Evolutionary conservation across 2,888 invertebrate genomes (phyloP), one percentile per base, ranked within the genome.

Genomic region (Oegoconia quadripuncta): DNA sequence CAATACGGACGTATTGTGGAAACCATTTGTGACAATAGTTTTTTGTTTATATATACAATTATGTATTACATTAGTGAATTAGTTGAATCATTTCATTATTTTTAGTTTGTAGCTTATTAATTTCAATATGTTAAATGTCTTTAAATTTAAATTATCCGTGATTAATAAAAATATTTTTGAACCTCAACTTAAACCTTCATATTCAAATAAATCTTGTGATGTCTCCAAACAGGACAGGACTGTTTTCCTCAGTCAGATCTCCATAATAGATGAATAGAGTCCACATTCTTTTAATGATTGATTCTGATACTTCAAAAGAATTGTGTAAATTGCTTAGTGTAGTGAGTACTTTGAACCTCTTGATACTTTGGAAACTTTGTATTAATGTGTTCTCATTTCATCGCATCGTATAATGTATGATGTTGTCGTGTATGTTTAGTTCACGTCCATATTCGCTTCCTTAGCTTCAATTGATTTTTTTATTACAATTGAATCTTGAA

Each of bases 241-340:
- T n/a, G n/a, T n/a, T n/a, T n/a, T n/a, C n/a, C n/a, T n/a, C n/a
- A 44, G 50, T 48, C 52, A 54, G 59, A 58, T 59, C 59, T 60
- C 57, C 44, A 43, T 47, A 47, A 50, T 50, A 50, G 43, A 48
- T 51, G 34, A 50, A 49, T 61, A 59, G 47, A 48, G 34, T 47
- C 39, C 48, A 48, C 50, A 42, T 52, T 55, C 55, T 57, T 59
- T 61, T 59, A n/a, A n/a, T n/a, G n/a, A n/a, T n/a, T n/a, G n/a
- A n/a, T n/a, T n/a, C n/a, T n/a, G n/a, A n/a, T n/a, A n/a, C n/a
- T n/a, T n/a, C n/a, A n/a, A n/a, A n/a, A 72, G 73, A 58, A 45
- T 74, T 53, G 52, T 70, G 69, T 74, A 73, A 67, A 67, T 78
- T 59, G 68, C 65, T 60, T 72, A 68, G 59, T 56, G 59, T 67